Base-by-base conservation (phyloP, 2,113 vertebrate species). In the Crypturellus undulatus region DNA sequence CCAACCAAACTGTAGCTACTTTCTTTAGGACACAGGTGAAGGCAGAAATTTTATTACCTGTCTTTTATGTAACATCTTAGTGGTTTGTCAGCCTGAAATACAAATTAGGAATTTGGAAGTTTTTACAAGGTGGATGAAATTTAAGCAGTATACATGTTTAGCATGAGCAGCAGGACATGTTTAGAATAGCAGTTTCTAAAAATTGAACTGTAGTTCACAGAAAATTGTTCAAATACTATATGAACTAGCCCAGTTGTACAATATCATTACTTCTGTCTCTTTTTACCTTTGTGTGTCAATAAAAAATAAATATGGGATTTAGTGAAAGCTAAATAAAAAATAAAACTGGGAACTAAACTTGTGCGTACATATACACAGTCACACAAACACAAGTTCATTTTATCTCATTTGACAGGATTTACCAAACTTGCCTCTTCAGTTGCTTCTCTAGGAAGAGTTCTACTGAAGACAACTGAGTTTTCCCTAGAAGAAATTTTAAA, bases 141-240 rank as follows among this genome's bases (percentile, higher is more conserved):
- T 87, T 67, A 28, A 49, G 14, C 24, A 76, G 42, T 12, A 12
- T 49, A 40, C n/a, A 32, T 32, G 28, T 32, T 58, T 32, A 58
- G 54, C 54, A 32, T 30, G 54, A 58, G 54, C 30, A 58, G 54
- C 54, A 49, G 30, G 40, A 68, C 75, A 43, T 67, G 6, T 25
- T 78, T 84, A 67, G 32, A 93, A 54, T 42, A 60, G 28, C 34
- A 64, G 7, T 45, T 38, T 80, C 34, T 80, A 72, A 77, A 69
- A 51, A 47, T 6, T 80, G 45, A 82, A 30, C 34, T 26, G 30
- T 40, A 54, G 42, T 68, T 90, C 47, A 26, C 12, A 64, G 26
- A 12, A 68, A 92, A 30, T 3, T 34, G 1, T 86, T 22, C n/a
- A 38, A 59, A 73, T 82, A 25, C 18, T 0, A 0, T 43, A 38